phyloP scores from a whole-genome alignment of 2,113 vertebrate genomes.

The Mohoua ochrocephala region DNA sequence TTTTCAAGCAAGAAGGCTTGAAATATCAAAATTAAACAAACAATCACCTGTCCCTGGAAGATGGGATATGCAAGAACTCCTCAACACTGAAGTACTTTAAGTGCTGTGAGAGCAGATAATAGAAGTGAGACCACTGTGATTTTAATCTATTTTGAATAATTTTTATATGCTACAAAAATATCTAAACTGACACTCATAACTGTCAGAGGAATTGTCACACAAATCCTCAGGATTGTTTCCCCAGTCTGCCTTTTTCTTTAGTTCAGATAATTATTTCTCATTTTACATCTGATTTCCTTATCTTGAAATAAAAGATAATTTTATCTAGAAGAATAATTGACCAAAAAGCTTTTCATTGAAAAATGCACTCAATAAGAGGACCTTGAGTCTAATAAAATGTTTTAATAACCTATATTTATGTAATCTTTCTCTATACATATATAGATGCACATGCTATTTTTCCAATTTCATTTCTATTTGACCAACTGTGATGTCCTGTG shows the following conservation, averaged over 20 bases:
- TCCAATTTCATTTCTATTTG: neutral
- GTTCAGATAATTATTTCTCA: neutral
- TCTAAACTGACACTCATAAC: neutral
- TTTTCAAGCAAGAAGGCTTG: neutral
- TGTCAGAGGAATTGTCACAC: neutral
- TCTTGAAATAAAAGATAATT: neutral
- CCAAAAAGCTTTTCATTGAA: neutral
- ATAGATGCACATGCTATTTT: neutral
- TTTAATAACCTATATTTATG: neutral
- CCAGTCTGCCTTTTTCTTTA: neutral
- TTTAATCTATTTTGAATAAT: neutral
- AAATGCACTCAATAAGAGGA: neutral
- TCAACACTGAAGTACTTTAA: neutral
- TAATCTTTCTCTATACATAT: neutral
- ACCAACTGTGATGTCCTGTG: neutral
- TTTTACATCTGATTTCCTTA: neutral
- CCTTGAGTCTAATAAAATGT: neutral
- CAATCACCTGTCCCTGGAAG: neutral
- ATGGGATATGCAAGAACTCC: neutral
- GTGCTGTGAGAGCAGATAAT: neutral
- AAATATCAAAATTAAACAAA: neutral
- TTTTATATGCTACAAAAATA: neutral
- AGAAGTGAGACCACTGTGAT: neutral
- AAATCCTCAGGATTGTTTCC: neutral
- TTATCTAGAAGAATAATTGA: neutral